A percentile compares a stretch with the other conserved stretches of the same genome.
phyloP scores from a whole-genome alignment of 2,797 vertebrate species.

The Brachyrhaphis roseni region DNA sequence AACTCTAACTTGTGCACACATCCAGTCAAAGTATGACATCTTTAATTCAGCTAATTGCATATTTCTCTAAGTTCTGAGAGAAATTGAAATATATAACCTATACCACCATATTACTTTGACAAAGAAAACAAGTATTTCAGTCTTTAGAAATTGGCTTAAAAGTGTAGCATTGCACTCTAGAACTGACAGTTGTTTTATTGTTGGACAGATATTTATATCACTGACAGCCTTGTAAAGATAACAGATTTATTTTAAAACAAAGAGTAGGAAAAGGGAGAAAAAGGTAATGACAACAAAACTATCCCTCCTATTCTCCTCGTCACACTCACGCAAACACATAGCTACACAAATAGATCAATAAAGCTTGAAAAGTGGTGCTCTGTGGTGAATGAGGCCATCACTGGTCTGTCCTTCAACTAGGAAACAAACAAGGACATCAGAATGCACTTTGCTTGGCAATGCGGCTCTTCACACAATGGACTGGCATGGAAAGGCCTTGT shows the following conservation, averaged over 20 bases:
- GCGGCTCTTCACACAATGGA: constrained; percentile 32
- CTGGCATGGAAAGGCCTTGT: constrained; percentile 16
- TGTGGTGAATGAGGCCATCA: constrained; percentile 58
- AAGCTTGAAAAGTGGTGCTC: constrained; percentile 56
- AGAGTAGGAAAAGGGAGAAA: constrained; percentile 10
- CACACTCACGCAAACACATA: constrained; percentile 19
- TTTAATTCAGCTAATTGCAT: constrained; percentile 4
- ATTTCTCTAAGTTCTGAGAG: constrained; percentile 18
- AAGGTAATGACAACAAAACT: constrained; percentile 11
- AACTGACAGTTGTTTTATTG: background rate
- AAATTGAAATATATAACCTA: constrained; percentile 50
- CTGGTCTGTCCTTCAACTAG: constrained; percentile 66
- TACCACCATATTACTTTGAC: constrained; percentile 15
- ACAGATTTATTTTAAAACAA: constrained; percentile 34
- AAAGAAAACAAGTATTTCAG: constrained; percentile 22
- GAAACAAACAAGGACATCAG: constrained; percentile 58
- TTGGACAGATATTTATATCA: constrained; percentile 5
- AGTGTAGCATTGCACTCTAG: background rate
- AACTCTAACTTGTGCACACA: background rate
- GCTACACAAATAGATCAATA: constrained; percentile 62
- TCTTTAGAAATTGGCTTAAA: background rate
- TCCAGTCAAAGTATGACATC: background rate
- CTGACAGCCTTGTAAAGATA: constrained; percentile 17
- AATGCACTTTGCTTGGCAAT: constrained; percentile 56
- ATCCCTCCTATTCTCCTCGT: constrained; percentile 38